Evolutionary conservation across 2,888 invertebrate genomes (phyloP).

Genomic region (Cantharis nigra): DNA sequence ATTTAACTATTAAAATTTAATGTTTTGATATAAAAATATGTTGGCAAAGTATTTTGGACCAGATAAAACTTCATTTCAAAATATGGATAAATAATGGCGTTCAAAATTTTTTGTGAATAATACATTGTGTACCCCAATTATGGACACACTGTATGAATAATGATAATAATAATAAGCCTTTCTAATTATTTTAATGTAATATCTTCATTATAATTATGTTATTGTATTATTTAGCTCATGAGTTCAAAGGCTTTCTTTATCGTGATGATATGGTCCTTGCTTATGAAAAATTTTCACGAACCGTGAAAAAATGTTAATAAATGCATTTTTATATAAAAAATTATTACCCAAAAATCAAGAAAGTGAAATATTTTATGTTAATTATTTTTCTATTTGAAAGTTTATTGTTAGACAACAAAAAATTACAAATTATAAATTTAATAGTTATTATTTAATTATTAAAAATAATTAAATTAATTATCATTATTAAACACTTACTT

Average conservation of each 20-base stretch:
- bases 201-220: not conserved
- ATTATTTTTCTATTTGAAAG: not conserved
- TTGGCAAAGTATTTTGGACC: too few relatives aligned
- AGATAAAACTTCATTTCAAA: too few relatives aligned
- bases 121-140: not conserved
- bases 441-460: not conserved
- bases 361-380: not conserved
- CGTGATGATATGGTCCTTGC: not conserved
- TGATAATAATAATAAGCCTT: not conserved
- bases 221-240: not conserved
- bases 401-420: not conserved
- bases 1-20: too few relatives aligned
- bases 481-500: too few relatives aligned
- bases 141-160: not conserved
- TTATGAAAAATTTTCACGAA: not conserved
- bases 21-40: too few relatives aligned
- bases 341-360: not conserved
- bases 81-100: too few relatives aligned
- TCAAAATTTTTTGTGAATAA: too few relatives aligned
- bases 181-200: not conserved
- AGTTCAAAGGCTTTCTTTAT: not conserved
- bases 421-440: not conserved
- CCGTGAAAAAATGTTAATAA: not conserved
- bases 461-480: too few relatives aligned
- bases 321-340: not conserved